Conservation (phyloP, 2,797 vertebrate species). For the Anabas testudineus region DNA sequence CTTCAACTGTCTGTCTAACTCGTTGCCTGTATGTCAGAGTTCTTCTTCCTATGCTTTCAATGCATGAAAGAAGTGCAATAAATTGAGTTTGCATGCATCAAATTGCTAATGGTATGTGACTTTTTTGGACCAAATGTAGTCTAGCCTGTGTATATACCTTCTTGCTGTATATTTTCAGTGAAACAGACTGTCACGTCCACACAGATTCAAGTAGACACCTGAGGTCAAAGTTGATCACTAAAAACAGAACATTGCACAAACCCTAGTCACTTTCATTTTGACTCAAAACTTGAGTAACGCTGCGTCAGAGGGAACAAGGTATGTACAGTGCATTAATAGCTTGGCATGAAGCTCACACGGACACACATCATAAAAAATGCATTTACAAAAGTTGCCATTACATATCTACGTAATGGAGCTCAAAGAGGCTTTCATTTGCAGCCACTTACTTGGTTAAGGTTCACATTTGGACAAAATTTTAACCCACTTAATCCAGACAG, state of each 20-base stretch:
- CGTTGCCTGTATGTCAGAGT: conserved; percentile 34
- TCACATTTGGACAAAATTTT: conserved; percentile 15
- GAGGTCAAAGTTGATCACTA: conserved; percentile 73
- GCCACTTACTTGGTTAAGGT: neutral
- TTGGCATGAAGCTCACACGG: conserved; percentile 13
- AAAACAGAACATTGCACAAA: conserved; percentile 70
- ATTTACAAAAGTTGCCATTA: conserved; percentile 23
- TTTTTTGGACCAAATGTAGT: conserved; percentile 36
- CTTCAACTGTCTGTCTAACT: conserved; percentile 48
- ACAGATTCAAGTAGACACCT: conserved; percentile 69
- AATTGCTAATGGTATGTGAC: conserved; percentile 62
- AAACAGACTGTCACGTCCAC: conserved; percentile 48
- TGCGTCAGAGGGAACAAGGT: conserved; percentile 32
- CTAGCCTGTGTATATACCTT: conserved; percentile 11
- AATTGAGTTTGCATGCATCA: conserved; percentile 65
- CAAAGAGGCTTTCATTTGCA: conserved; percentile 9
- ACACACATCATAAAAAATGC: conserved; percentile 6
- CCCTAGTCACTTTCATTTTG: conserved; percentile 58
- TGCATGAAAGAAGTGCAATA: conserved; percentile 65
- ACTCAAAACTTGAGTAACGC: conserved; percentile 42
- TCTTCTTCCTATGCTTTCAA: conserved; percentile 43
- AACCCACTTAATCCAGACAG: conserved; percentile 10
- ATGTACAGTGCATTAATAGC: conserved; percentile 39
- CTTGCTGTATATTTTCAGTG: conserved; percentile 42
- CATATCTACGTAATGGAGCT: conserved; percentile 3